These are phyloP conservation scores for Lycaon pictus DNA, from an alignment of 2,113 vertebrate species.

Conservation along the genomic window DNA sequence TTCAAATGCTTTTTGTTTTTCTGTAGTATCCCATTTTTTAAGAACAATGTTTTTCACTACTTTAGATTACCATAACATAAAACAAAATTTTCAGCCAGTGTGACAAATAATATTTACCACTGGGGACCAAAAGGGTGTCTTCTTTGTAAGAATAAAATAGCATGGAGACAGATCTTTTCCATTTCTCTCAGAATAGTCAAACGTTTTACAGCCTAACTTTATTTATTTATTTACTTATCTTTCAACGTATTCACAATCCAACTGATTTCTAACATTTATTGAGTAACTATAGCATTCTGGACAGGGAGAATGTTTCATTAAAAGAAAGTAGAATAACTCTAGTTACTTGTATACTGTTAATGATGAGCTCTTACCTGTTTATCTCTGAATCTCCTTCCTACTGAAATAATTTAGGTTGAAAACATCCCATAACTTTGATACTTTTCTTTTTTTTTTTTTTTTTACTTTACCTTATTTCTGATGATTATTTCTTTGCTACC, in stretches of 20 bases:
- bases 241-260: background rate
- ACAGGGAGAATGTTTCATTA: background rate
- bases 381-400: background rate
- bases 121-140: conserved; percentile 66
- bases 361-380: background rate
- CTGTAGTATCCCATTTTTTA: conserved; percentile 64
- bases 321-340: background rate
- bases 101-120: conserved; percentile 77
- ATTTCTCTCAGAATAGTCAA: conserved; percentile 21
- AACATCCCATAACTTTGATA: background rate
- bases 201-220: conserved; percentile 2
- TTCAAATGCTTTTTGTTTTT: conserved; percentile 46
- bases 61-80: conserved; percentile 68
- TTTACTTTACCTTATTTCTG: background rate
- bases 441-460: background rate
- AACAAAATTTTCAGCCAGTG: conserved; percentile 70
- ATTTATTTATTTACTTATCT: background rate
- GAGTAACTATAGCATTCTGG: background rate
- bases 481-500: background rate
- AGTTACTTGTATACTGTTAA: background rate
- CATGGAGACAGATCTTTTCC: conserved; percentile 24
- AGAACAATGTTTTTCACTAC: conserved; percentile 72
- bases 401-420: background rate
- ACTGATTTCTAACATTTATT: background rate
- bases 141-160: conserved; percentile 73